Percentiles rank a stretch among this genome's conserved stretches.
Evolutionary conservation across 2,888 invertebrate genomes (phyloP).

Genomic region (Trisateles emortualis): DNA sequence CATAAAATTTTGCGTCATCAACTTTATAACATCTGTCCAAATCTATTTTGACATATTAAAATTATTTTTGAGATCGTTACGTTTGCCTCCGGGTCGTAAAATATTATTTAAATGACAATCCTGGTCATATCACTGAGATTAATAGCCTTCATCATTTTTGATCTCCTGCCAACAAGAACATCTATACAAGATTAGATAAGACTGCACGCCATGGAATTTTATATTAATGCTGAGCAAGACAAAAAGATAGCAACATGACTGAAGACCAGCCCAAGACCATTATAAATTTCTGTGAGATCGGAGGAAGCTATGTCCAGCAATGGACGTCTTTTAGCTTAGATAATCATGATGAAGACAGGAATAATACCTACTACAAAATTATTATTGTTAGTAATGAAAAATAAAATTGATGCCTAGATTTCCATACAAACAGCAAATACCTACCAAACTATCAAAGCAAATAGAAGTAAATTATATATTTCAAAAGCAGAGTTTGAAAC

Average conservation of each 20-base stretch:
- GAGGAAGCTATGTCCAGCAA: no score
- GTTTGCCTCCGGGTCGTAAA: conserved; percentile 27
- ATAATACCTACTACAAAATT: conserved; percentile 13
- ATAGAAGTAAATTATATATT: conserved; percentile 16
- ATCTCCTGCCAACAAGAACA: conserved; percentile 43
- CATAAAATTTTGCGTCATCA: conserved; percentile 23
- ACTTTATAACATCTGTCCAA: conserved; percentile 19
- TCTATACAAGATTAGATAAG: conserved; percentile 41
- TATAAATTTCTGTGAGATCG: no score
- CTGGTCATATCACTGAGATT: conserved; percentile 46
- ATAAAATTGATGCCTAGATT: conserved; percentile 11
- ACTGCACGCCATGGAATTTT: conserved; percentile 26
- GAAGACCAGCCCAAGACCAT: no score
- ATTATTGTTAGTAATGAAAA: conserved; percentile 18
- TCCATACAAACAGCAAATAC: conserved; percentile 10
- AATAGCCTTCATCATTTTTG: conserved; percentile 45
- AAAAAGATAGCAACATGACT: no score
- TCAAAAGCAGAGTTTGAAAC: conserved; percentile 6
- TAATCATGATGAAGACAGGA: no score
- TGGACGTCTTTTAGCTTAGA: no score
- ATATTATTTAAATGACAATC: conserved; percentile 41
- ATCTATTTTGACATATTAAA: conserved; percentile 27
- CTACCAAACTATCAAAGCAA: conserved; percentile 9
- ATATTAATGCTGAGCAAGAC: conserved; percentile 33
- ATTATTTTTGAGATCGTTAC: conserved; percentile 45